A percentile compares a stretch with the other conserved stretches of the same genome.
phyloP scores from a whole-genome alignment of 2,113 vertebrate species.

The Buteo buteo region DNA sequence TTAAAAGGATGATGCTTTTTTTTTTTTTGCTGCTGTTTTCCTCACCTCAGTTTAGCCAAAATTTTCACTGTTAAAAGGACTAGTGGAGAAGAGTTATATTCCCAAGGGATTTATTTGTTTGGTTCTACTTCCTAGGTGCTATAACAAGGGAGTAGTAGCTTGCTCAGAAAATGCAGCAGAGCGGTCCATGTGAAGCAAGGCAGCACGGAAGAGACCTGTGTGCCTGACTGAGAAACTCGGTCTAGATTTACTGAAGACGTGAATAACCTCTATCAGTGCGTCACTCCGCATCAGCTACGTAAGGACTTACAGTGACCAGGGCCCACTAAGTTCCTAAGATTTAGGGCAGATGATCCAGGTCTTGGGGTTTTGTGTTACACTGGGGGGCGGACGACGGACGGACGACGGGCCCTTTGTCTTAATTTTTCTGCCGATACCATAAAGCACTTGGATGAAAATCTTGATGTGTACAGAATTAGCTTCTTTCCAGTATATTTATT shows the following conservation, averaged over 20 bases:
- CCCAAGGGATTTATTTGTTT: neutral
- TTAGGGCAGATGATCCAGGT: neutral
- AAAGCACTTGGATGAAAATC: neutral
- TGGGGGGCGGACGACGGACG: fast-evolving
- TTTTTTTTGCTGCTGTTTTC: neutral
- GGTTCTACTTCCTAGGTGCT: neutral
- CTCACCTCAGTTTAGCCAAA: neutral
- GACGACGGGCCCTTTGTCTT: neutral
- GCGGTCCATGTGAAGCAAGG: neutral
- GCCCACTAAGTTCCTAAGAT: neutral
- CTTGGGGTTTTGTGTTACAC: neutral
- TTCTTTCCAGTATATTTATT: neutral
- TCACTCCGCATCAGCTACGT: neutral
- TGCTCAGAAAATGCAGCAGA: neutral
- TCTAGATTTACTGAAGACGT: neutral
- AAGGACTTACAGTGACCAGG: neutral
- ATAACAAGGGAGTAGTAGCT: neutral
- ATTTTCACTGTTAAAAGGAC: neutral
- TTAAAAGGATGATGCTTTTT: neutral
- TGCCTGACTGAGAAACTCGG: neutral
- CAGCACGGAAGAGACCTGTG: neutral
- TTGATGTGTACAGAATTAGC: neutral
- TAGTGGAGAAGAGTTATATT: neutral
- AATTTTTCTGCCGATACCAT: neutral
- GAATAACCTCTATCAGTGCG: fast-evolving